Conservation (phyloP, 2,888 invertebrate genomes). For the Linnaemya vulpina region DNA sequence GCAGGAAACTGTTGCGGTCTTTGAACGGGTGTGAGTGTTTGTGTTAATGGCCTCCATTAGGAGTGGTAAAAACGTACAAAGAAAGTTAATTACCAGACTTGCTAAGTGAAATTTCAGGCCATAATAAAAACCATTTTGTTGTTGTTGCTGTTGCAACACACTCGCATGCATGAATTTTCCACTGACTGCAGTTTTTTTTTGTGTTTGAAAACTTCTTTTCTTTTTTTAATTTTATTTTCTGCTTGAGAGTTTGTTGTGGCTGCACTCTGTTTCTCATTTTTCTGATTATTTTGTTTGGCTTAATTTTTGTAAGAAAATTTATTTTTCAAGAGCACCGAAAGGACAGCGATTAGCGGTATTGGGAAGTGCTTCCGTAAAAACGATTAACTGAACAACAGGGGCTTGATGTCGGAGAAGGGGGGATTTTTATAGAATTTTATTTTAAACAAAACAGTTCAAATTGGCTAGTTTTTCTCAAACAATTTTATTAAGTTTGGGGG, state of each 20-base stretch:
- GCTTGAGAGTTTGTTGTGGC: constrained; percentile 13
- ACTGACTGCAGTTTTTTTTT: not conserved
- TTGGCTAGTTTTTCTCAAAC: no score
- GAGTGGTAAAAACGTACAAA: constrained; percentile 67
- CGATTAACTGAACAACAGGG: no score
- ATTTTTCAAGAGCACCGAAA: not conserved
- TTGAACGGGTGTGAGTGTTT: constrained; percentile 29
- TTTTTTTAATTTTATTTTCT: not conserved
- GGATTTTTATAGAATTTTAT: no score
- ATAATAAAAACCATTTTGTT: constrained; percentile 61
- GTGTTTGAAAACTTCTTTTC: constrained; percentile 9
- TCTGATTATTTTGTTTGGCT: constrained; percentile 7
- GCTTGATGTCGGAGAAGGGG: no score
- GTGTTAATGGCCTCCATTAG: constrained; percentile 70
- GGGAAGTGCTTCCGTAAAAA: no score
- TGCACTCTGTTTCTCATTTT: constrained; percentile 26
- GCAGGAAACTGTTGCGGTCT: constrained; percentile 31
- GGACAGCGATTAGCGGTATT: no score
- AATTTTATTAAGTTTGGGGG: no score
- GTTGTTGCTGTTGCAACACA: constrained; percentile 13
- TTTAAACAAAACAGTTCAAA: no score
- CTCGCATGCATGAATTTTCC: not conserved
- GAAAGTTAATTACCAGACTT: constrained; percentile 72
- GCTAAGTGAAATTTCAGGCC: constrained; percentile 72
- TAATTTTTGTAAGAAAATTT: not conserved